These are phyloP conservation scores for Drosophila neotestacea DNA, from an alignment of 2,888 invertebrate species.

Conservation along the genomic window DNA sequence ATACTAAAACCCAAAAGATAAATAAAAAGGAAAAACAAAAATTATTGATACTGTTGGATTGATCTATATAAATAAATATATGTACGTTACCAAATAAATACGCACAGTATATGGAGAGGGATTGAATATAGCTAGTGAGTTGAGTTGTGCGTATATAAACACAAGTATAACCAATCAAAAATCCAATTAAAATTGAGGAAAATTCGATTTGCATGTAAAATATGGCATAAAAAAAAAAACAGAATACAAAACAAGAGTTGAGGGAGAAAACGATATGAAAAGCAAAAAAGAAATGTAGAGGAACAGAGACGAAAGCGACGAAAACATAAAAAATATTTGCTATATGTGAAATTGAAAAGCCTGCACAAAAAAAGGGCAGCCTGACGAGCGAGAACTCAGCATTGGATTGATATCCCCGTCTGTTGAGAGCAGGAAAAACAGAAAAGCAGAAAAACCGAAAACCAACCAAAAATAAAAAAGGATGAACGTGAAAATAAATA, in stretches of 20 bases:
- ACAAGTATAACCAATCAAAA: slow-evolving; percentile 84
- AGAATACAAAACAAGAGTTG: slow-evolving; percentile 30
- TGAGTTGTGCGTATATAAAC: slow-evolving; percentile 76
- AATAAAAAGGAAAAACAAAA: slow-evolving; percentile 29
- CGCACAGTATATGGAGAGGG: slow-evolving; percentile 15
- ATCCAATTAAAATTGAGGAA: slow-evolving; percentile 85
- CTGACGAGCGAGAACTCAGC: slow-evolving; percentile 57
- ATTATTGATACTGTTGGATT: slow-evolving; percentile 28
- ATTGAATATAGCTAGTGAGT: slow-evolving; percentile 39
- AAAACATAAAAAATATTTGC: slow-evolving; percentile 76
- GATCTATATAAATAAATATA: slow-evolving; percentile 38
- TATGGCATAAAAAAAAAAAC: slow-evolving; percentile 70
- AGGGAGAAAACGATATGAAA: slow-evolving; percentile 46
- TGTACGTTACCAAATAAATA: slow-evolving; percentile 47
- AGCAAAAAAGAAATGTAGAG: slow-evolving; percentile 8
- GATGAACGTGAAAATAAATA: slow-evolving; percentile 53
- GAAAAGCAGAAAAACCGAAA: slow-evolving; percentile 38
- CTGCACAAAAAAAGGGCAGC: slow-evolving; percentile 71
- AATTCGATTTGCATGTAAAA: slow-evolving; percentile 85
- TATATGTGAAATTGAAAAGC: slow-evolving; percentile 78
- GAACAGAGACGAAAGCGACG: slow-evolving; percentile 8
- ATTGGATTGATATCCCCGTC: slow-evolving; percentile 54
- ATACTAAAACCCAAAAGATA: slow-evolving; percentile 16
- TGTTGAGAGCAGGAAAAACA: slow-evolving; percentile 45
- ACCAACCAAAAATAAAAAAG: slow-evolving; percentile 45